Conservation (phyloP, 2,888 invertebrate genomes). For the Drosophila anceps region DNA sequence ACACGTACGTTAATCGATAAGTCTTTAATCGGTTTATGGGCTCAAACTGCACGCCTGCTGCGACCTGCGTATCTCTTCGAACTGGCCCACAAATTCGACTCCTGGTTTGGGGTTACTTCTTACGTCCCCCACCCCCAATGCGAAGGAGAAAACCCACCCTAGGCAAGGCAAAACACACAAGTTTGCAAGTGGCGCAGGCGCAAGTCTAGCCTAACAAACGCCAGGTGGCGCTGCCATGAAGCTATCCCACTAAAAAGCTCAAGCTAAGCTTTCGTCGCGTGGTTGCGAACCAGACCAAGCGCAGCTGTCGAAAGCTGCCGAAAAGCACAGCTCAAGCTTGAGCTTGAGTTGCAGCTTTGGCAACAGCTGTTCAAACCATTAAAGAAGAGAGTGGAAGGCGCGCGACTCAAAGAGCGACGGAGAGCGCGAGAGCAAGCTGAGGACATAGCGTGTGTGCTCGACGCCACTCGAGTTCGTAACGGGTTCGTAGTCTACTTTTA, state of each 20-base stretch:
- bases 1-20: conserved; percentile 19
- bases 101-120: conserved; percentile 10
- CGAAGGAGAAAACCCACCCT: conserved; percentile 13
- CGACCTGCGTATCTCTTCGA: conserved; percentile 8
- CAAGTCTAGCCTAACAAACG: conserved; percentile 1
- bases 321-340: conserved; percentile 30
- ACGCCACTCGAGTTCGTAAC: conserved; percentile 62
- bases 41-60: conserved; percentile 4
- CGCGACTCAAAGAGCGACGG: background rate
- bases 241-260: conserved; percentile 9
- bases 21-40: conserved; percentile 17
- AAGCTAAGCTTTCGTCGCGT: background rate
- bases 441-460: conserved; percentile 34
- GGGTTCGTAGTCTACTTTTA: conserved; percentile 83
- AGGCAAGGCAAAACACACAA: background rate
- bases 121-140: background rate
- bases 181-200: conserved; percentile 31
- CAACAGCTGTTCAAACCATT: conserved; percentile 33
- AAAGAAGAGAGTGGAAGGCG: conserved; percentile 8
- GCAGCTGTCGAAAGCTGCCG: background rate
- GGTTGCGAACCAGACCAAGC: conserved; percentile 5
- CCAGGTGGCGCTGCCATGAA: conserved; percentile 28
- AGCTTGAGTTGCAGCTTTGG: conserved; percentile 32
- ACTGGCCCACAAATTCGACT: conserved; percentile 14
- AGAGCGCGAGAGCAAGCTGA: conserved; percentile 11